phyloP scores from a whole-genome alignment of 2,113 vertebrate species.

The Dascyllus trimaculatus region DNA sequence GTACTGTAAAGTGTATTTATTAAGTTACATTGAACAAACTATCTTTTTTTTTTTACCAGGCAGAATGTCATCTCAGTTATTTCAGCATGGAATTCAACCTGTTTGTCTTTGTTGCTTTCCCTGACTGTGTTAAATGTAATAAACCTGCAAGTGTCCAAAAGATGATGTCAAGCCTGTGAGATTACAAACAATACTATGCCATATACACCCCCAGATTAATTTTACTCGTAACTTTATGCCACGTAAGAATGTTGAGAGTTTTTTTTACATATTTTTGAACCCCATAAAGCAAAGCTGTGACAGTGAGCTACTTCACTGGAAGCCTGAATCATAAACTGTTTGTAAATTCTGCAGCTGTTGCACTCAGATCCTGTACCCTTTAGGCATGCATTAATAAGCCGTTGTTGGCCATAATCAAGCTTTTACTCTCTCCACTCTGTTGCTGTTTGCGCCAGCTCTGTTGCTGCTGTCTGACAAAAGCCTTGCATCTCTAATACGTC shows the following conservation, averaged over 20 bases:
- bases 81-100: constrained; percentile 13
- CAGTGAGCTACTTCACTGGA: constrained; percentile 1
- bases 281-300: not conserved
- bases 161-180: not conserved
- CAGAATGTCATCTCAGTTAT: constrained; percentile 1
- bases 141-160: not conserved
- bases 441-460: constrained; percentile 15
- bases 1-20: constrained; percentile 53
- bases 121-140: constrained; percentile 24
- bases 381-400: constrained; percentile 35
- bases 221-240: not conserved
- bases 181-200: not conserved
- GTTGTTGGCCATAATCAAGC: constrained; percentile 29
- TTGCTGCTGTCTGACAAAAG: constrained; percentile 11
- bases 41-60: not conserved
- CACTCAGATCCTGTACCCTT: constrained; percentile 21
- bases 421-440: constrained; percentile 11
- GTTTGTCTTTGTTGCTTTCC: constrained; percentile 10
- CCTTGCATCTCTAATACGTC: constrained; percentile 18
- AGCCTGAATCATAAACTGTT: constrained; percentile 35
- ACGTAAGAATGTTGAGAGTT: not conserved
- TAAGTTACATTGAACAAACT: constrained; percentile 5
- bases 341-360: constrained; percentile 18
- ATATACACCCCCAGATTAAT: not conserved
- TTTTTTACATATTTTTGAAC: not conserved